Conservation (phyloP, 2,888 invertebrate species). For the Heteromyza rotundicornis region DNA sequence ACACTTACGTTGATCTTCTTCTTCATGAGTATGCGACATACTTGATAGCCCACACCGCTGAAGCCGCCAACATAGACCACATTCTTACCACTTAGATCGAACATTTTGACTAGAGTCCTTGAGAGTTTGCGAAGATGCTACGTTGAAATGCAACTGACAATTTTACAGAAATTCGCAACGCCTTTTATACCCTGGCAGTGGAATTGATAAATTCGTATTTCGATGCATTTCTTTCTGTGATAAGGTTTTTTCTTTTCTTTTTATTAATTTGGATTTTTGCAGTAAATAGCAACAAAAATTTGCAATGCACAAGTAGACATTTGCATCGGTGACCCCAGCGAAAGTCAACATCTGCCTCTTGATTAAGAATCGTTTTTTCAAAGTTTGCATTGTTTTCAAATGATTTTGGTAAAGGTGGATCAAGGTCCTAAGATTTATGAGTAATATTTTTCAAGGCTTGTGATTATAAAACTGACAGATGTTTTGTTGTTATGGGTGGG, state of each 20-base stretch:
- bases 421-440: conserved; percentile 13
- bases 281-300: background rate
- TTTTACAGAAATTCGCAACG: background rate
- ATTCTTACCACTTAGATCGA: conserved; percentile 53
- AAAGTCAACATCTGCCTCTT: too few relatives aligned
- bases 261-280: background rate
- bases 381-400: too few relatives aligned
- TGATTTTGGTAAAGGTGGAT: conserved; percentile 6
- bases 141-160: conserved; percentile 20
- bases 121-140: background rate
- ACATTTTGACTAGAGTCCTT: conserved; percentile 39
- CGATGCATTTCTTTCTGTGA: background rate
- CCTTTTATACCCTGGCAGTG: conserved; percentile 17
- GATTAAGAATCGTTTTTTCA: too few relatives aligned
- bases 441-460: conserved; percentile 11
- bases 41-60: conserved; percentile 51
- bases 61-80: conserved; percentile 54
- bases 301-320: background rate
- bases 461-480: background rate
- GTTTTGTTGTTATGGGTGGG: background rate
- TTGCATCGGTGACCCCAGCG: background rate
- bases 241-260: conserved; percentile 10
- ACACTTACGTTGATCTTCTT: conserved; percentile 46
- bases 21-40: conserved; percentile 50
- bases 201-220: background rate